These are phyloP conservation scores for Alloscopus bannaensis DNA, from an alignment of 2,888 invertebrate species.

Conservation along the genomic window DNA sequence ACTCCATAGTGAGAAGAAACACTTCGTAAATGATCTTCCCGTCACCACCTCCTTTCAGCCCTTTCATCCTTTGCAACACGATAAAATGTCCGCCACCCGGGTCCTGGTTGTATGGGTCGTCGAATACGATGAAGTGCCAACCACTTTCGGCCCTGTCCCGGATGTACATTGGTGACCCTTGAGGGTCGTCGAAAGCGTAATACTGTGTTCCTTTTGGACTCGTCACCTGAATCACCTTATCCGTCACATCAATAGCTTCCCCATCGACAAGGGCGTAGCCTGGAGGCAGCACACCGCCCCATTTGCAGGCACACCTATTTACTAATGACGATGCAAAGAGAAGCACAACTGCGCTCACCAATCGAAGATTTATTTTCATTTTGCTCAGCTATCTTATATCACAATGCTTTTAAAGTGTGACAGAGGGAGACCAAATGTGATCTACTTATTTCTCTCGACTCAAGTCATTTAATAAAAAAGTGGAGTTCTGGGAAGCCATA, in stretches of 20 bases:
- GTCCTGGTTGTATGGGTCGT: constrained; percentile 41
- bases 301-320: background rate
- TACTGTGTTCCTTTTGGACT: background rate
- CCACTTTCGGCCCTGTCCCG: constrained; percentile 17
- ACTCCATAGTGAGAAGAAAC: constrained; percentile 37
- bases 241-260: constrained; percentile 36
- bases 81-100: constrained; percentile 37
- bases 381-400: background rate
- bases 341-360: background rate
- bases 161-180: constrained; percentile 21
- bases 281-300: constrained; percentile 23
- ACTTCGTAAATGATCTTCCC: constrained; percentile 36
- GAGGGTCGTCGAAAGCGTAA: constrained; percentile 21
- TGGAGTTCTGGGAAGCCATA: no score
- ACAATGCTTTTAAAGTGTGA: background rate
- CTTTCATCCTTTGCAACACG: constrained; percentile 34
- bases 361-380: background rate
- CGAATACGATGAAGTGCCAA: constrained; percentile 39
- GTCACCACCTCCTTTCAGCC: constrained; percentile 10
- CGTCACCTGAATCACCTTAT: constrained; percentile 30
- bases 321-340: background rate
- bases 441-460: no score
- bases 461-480: no score
- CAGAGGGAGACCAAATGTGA: background rate
- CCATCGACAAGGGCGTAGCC: constrained; percentile 40